Evolutionary conservation across 2,113 vertebrate genomes (phyloP), one percentile per base, ranked within the genome.

Genomic region (Pteropus alecto): DNA sequence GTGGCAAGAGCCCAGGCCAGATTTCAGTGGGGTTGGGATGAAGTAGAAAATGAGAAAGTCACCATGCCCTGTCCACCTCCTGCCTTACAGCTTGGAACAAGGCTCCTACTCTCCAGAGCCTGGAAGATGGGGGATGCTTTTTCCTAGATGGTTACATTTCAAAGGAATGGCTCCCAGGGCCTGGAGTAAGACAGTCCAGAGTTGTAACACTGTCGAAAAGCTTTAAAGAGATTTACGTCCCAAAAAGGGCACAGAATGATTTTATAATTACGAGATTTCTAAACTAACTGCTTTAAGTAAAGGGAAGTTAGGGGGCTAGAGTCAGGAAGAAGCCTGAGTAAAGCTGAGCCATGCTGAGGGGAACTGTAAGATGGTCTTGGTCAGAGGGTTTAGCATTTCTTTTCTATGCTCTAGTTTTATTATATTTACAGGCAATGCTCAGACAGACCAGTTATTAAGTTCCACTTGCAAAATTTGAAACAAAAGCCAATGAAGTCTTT

Each of bases 391-490:
- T 81, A 56, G 43, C 19, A 51, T 38, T 93, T 91, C 56, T 70
- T 46, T 46, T 41, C 78, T 77, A 3, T 19, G 63, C 8, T 30
- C 54, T 33, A 41, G 0, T 78, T 82, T n/a, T 73, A 56, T 41
- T 38, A 10, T 24, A 56, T 56, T 87, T 87, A 22, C 33, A 82
- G 41, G 79, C 74, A 77, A 30, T 41, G 41, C 30, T 54, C 41
- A 67, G 14, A 65, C 43, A 90, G 13, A 71, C 11, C 76, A 85
- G 15, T 68, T 78, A 60, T 61, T 95, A 73, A 48, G 48, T 82
- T 90, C 30, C 18, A 78, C 46, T 74, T 88, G 28, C 35, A 96
- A 92, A 90, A 63, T 84, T 26, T 68, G 58, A 70, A 74, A 73
- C 38, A 74, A 79, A 84, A 67, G 51, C 38, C 68, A 67, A 3